These are phyloP conservation scores for Capromys pilorides DNA, from an alignment of 2,797 vertebrate species.

Conservation along the genomic window DNA sequence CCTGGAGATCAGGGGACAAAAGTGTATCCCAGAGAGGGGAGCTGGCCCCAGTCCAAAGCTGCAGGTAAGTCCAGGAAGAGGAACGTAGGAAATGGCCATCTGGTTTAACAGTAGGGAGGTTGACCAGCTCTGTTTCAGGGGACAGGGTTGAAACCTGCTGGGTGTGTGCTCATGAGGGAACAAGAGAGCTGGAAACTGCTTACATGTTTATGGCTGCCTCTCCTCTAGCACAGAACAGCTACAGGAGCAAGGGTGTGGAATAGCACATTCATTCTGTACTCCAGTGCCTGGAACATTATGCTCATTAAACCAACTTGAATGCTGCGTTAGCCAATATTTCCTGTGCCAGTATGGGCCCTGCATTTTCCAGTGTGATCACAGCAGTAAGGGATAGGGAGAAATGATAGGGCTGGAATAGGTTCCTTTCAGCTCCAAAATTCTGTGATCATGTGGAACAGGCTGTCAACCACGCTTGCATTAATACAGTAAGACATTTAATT, in stretches of 20 bases:
- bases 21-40: neutral
- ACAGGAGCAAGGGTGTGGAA: neutral
- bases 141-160: neutral
- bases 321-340: neutral
- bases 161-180: neutral
- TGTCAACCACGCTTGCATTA: neutral
- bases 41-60: neutral
- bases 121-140: neutral
- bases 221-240: neutral
- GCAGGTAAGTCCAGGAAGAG: neutral
- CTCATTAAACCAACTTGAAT: neutral
- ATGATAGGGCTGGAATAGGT: neutral
- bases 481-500: slow-evolving; percentile 6
- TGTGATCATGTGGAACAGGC: neutral
- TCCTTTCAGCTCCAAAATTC: slow-evolving; percentile 6
- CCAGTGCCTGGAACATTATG: neutral
- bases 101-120: neutral
- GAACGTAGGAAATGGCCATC: neutral
- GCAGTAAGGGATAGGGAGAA: neutral
- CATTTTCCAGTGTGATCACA: neutral
- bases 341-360: neutral
- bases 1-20: neutral
- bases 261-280: neutral
- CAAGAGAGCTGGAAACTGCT: neutral
- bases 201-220: neutral